phyloP scores from a whole-genome alignment of 2,888 invertebrate species.

The Hypomecis atomaria region DNA sequence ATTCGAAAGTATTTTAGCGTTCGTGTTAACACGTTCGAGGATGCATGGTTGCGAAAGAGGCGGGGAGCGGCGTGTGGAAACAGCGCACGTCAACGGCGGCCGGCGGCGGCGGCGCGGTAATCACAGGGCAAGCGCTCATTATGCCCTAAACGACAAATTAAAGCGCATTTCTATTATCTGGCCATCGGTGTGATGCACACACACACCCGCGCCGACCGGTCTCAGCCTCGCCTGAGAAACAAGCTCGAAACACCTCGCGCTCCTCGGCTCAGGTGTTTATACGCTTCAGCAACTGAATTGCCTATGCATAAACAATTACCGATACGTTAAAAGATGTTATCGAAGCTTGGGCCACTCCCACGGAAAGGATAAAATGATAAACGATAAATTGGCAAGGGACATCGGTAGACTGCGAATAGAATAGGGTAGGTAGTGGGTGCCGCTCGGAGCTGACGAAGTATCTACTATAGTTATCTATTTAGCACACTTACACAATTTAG shows the following conservation, averaged over 20 bases:
- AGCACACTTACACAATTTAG: too few relatives aligned
- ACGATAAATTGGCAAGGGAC: background rate
- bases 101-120: constrained; percentile 81
- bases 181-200: constrained; percentile 73
- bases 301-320: constrained; percentile 63
- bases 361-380: constrained; percentile 24
- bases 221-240: constrained; percentile 41
- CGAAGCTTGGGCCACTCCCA: constrained; percentile 23
- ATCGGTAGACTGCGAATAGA: too few relatives aligned
- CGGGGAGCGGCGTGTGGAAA: constrained; percentile 64
- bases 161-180: constrained; percentile 84
- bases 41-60: constrained; percentile 57
- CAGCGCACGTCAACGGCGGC: constrained; percentile 83
- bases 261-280: constrained; percentile 57
- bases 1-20: constrained; percentile 34
- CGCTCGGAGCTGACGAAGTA: too few relatives aligned
- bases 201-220: constrained; percentile 59
- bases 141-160: constrained; percentile 85
- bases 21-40: constrained; percentile 62
- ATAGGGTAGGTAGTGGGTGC: too few relatives aligned
- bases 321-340: constrained; percentile 46
- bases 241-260: constrained; percentile 42
- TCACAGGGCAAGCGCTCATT: constrained; percentile 85
- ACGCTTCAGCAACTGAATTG: constrained; percentile 57
- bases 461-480: too few relatives aligned